Base-by-base conservation (phyloP, 2,888 invertebrate genomes). In the Tinea semifulvella region DNA sequence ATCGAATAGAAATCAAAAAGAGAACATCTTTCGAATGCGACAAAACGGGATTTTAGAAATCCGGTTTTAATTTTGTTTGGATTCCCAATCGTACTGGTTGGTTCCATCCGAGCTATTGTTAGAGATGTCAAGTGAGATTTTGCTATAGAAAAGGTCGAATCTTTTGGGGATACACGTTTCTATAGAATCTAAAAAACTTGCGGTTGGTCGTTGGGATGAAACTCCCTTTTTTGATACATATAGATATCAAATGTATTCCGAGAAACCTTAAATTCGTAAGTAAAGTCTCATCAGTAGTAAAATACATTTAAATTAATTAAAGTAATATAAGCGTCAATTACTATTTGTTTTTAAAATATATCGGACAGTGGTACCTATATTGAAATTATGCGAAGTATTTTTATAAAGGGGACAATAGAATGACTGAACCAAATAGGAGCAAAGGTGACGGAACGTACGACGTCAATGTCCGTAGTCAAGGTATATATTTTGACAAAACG, bases 1-100 rank as follows among this genome's bases (percentile, higher is more conserved):
- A 70, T 74, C 67, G 62, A 71, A 76, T 76, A 76, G 76, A 79
- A 79, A 79, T 74, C 74, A 76, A 80, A 77, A 79, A 79, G 75
- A 69, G 66, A 70, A 68, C 68, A 70, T 75, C 69, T 74, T 75
- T 67, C 62, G 63, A 67, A 67, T 68, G 70, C 73, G 62, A 67
- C 63, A 53, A 62, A 79, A 79, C 77, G 76, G 79, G 77, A 79
- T 77, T 80, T 79, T 70, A 73, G 69, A 74, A 76, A 77, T 77
- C 80, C 76, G 76, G 79, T 79, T 79, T 69, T 57, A 56, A 60
- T 67, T 72, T 68, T 65, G 66, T 76, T 70, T 66, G 64, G 58
- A 62, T 67, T 63, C 62, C 58, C 54, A 55, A 45, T 28, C 42
- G 42, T 26, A 22, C 22, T 40, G 22, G 40, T 22, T 40, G 22